Conservation (phyloP, 2,888 invertebrate species). For the Teinopalpus imperialis region DNA sequence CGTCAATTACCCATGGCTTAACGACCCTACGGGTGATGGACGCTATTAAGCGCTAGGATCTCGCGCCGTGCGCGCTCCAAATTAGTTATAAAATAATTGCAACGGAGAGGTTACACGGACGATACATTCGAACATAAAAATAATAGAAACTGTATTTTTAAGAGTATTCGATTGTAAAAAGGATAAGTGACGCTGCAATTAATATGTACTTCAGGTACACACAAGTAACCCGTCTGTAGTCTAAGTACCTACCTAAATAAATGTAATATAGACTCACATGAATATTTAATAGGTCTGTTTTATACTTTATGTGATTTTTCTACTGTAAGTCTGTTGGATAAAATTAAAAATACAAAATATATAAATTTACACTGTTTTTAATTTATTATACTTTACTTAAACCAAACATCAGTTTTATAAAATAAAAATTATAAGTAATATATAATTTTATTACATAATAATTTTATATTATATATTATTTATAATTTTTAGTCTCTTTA, state of each 20-base stretch:
- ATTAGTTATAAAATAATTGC: slow-evolving; percentile 67
- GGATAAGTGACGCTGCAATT: slow-evolving; percentile 71
- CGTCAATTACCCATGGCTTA: slow-evolving; percentile 96
- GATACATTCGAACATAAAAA: slow-evolving; percentile 57
- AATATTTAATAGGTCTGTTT: slow-evolving; percentile 81
- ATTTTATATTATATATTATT: slow-evolving; percentile 22
- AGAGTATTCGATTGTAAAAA: slow-evolving; percentile 40
- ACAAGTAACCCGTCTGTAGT: slow-evolving; percentile 78
- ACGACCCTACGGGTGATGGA: slow-evolving; percentile 94
- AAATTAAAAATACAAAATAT: slow-evolving; percentile 71
- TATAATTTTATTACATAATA: too few species aligned
- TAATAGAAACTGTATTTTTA: slow-evolving; percentile 35
- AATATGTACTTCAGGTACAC: slow-evolving; percentile 69
- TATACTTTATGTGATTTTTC: slow-evolving; percentile 80
- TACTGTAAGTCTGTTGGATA: slow-evolving; percentile 81
- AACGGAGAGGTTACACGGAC: slow-evolving; percentile 59
- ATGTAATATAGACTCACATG: slow-evolving; percentile 82
- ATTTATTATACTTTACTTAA: too few species aligned
- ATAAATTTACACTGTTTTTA: slow-evolving; percentile 39
- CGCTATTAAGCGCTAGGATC: slow-evolving; percentile 87
- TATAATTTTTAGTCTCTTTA: background rate
- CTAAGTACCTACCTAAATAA: slow-evolving; percentile 77
- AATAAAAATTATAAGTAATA: too few species aligned
- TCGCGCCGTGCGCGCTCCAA: slow-evolving; percentile 66
- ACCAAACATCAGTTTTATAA: too few species aligned